A percentile compares a stretch with the other conserved stretches of the same genome.
phyloP scores from a whole-genome alignment of 2,797 vertebrate genomes.

The Orestias chungarensis region DNA sequence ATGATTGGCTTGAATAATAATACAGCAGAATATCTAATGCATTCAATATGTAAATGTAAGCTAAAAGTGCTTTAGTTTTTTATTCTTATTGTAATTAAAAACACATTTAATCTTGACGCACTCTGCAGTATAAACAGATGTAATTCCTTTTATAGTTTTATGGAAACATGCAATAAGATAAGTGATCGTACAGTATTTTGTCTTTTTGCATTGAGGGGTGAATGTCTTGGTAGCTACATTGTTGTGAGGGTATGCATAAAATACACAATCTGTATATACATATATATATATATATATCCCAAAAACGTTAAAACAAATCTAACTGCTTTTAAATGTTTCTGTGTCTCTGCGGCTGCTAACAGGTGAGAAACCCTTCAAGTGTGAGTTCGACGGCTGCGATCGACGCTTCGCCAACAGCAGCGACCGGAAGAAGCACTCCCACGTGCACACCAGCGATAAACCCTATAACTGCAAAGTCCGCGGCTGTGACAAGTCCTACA shows the following conservation, averaged over 20 bases:
- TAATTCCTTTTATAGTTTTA: not conserved
- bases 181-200: not conserved
- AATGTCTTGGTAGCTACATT: no score
- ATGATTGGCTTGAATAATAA: not conserved
- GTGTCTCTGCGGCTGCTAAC: slow-evolving; percentile 57
- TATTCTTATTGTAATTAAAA: not conserved
- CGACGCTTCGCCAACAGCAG: slow-evolving; percentile 99
- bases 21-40: not conserved
- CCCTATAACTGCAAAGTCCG: slow-evolving; percentile 99
- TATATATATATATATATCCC: no score
- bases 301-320: no score
- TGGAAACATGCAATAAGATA: not conserved
- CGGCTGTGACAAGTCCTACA: slow-evolving; percentile 99
- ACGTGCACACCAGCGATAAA: slow-evolving; percentile 98
- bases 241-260: no score
- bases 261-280: no score
- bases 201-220: not conserved
- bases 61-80: not conserved
- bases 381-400: slow-evolving; percentile 97
- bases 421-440: slow-evolving; percentile 98
- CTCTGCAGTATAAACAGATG: not conserved
- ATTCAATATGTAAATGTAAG: not conserved
- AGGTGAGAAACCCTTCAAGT: slow-evolving; percentile 99
- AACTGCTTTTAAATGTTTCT: not conserved
- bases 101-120: not conserved